These are phyloP conservation scores for Apantesis nais DNA, from an alignment of 2,888 invertebrate genomes.

Conservation along the genomic window DNA sequence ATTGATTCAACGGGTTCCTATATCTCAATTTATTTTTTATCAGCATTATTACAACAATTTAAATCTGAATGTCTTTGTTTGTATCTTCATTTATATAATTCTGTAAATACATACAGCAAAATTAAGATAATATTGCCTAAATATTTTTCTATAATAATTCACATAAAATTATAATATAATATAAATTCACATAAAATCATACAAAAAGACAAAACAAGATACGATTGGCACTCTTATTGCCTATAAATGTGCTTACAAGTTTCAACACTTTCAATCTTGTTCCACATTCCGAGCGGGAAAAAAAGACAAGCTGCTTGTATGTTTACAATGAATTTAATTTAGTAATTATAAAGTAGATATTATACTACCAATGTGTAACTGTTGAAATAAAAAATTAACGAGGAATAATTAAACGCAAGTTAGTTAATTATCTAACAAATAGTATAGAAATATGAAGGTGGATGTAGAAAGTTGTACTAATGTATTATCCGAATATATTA, in stretches of 20 bases:
- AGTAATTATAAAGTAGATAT: conserved; percentile 24
- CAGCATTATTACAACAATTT: too few relatives aligned
- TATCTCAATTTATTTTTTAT: too few relatives aligned
- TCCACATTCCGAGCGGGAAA: conserved; percentile 8
- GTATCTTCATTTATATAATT: too few relatives aligned
- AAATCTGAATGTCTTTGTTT: too few relatives aligned
- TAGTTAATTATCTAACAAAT: background rate
- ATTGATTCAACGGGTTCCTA: too few relatives aligned
- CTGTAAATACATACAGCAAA: too few relatives aligned
- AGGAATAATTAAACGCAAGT: background rate
- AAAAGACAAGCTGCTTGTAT: background rate
- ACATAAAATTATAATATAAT: too few relatives aligned
- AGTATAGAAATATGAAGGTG: background rate
- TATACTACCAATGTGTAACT: conserved; percentile 3
- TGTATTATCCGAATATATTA: background rate
- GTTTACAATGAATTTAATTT: conserved; percentile 34
- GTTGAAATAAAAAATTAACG: background rate
- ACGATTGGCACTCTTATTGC: conserved; percentile 44
- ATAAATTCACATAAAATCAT: conserved; percentile 13
- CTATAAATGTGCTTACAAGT: conserved; percentile 57
- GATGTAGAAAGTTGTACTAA: background rate
- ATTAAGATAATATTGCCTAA: too few relatives aligned
- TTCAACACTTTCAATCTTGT: conserved; percentile 56
- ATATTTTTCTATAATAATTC: too few relatives aligned
- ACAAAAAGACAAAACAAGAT: conserved; percentile 4